phyloP scores from a whole-genome alignment of 2,797 vertebrate species.

The Danio aesculapii region DNA sequence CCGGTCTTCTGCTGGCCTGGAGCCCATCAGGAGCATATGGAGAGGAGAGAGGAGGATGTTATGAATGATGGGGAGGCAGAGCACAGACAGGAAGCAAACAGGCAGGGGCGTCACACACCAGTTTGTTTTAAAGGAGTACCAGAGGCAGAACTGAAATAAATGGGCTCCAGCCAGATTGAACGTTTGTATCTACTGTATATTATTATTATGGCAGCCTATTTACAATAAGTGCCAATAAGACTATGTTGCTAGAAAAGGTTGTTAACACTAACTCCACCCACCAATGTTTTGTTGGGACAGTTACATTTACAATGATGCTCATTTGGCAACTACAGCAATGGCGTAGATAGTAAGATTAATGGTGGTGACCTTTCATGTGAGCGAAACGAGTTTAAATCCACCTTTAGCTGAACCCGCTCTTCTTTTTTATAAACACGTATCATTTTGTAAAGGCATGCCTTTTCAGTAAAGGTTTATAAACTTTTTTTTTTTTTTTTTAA shows the following conservation, averaged over 20 bases:
- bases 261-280: neutral
- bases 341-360: too few relatives aligned
- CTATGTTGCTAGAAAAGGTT: neutral
- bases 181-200: neutral
- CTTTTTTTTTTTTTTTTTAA: too few relatives aligned
- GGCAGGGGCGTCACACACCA: neutral
- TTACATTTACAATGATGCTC: neutral
- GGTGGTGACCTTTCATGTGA: too few relatives aligned
- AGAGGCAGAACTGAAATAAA: neutral
- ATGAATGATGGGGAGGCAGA: constrained; percentile 21
- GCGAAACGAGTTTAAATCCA: too few relatives aligned
- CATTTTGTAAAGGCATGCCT: too few relatives aligned
- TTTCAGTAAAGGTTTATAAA: too few relatives aligned
- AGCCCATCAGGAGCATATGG: constrained; percentile 43
- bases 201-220: too few relatives aligned
- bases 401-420: too few relatives aligned
- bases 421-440: too few relatives aligned
- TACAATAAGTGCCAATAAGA: too few relatives aligned
- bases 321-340: too few relatives aligned
- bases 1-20: constrained; percentile 14
- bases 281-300: neutral
- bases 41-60: neutral
- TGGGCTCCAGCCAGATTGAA: neutral
- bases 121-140: constrained; percentile 3
- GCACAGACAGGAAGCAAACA: constrained; percentile 33